A percentile compares a stretch with the other conserved stretches of the same genome.
These are phyloP conservation scores for Porites cylindrica DNA, from an alignment of 92 coral and sea anemone genomes.

Conservation along the genomic window DNA sequence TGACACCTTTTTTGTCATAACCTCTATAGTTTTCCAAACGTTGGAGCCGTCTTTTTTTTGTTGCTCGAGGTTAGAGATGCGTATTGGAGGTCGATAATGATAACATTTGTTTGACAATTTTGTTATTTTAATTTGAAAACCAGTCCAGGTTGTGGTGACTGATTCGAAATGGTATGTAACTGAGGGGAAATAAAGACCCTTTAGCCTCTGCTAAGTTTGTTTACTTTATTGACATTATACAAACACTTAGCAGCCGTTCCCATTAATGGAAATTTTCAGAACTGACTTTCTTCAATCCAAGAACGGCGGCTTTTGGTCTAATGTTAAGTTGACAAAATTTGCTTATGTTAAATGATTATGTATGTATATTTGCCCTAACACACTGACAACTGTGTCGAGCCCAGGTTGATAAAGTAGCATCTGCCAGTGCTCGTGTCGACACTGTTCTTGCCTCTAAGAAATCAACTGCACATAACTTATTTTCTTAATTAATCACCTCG, in stretches of 20 bases:
- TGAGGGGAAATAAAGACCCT: not conserved
- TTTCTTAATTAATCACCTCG: no score
- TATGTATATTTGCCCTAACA: not conserved
- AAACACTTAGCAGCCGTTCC: not conserved
- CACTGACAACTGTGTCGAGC: not conserved
- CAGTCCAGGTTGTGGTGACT: not conserved
- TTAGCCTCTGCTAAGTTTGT: not conserved
- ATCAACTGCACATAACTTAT: not conserved
- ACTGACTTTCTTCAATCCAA: not conserved
- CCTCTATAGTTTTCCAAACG: not conserved
- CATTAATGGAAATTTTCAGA: not conserved
- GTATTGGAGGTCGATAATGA: not conserved
- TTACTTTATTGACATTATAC: not conserved
- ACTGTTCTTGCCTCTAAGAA: not conserved
- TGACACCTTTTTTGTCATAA: not conserved
- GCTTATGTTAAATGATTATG: not conserved
- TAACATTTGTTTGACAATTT: not conserved
- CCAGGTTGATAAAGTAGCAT: not conserved
- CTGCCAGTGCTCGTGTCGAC: not conserved
- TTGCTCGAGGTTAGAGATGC: not conserved
- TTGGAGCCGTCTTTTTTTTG: not conserved
- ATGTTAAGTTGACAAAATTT: not conserved
- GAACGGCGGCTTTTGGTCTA: not conserved
- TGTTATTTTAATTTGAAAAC: not conserved
- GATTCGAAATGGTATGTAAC: not conserved